phyloP scores from a whole-genome alignment of 2,888 invertebrate genomes.

The Orchestes rusci region DNA sequence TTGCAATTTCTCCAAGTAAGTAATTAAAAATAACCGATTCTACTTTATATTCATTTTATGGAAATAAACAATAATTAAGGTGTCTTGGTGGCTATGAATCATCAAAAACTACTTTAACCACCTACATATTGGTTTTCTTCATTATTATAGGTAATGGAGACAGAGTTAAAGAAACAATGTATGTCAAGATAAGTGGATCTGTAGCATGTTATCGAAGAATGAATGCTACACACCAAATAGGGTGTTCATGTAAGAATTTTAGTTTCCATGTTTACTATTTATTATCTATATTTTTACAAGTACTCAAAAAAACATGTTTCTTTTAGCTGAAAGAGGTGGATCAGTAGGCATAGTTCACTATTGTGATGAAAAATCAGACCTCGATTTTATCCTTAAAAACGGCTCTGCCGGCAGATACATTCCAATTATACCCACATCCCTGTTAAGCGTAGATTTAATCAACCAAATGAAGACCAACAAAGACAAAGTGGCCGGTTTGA shows the following conservation, averaged over 20 bases:
- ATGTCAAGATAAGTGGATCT: conserved; percentile 62
- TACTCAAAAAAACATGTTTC: conserved; percentile 1
- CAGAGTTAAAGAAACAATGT: conserved; percentile 74
- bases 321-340: conserved; percentile 63
- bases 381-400: conserved; percentile 63
- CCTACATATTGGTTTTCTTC: too few relatives aligned
- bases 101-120: too few relatives aligned
- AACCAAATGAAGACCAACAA: conserved; percentile 47
- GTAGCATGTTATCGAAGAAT: conserved; percentile 81
- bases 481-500: conserved; percentile 57
- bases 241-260: conserved; percentile 76
- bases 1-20: too few relatives aligned
- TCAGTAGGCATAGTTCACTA: conserved; percentile 80
- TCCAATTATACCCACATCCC: conserved; percentile 59
- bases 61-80: too few relatives aligned
- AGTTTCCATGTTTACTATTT: conserved; percentile 26
- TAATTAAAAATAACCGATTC: too few relatives aligned
- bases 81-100: too few relatives aligned
- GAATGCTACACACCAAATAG: conserved; percentile 92
- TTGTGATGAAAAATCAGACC: conserved; percentile 56
- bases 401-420: conserved; percentile 77
- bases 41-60: too few relatives aligned
- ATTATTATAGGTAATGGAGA: conserved; percentile 46
- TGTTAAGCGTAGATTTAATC: conserved; percentile 51
- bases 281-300: conserved; percentile 1